Base-by-base conservation (phyloP, 2,888 invertebrate species). In the Napeogenes inachia region DNA sequence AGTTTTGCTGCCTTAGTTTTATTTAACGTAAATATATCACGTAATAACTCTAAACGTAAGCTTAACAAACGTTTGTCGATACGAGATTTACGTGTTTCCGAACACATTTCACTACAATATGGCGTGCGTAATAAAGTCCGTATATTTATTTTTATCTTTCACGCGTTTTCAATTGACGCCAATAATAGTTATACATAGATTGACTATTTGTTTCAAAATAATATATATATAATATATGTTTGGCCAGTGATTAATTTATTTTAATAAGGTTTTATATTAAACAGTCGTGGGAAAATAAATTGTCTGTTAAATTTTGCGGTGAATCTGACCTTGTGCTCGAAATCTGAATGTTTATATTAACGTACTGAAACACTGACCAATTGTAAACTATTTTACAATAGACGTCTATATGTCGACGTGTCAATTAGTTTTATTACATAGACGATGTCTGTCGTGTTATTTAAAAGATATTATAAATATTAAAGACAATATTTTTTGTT, bases 361-460 rank as follows among this genome's bases (percentile, higher is more conserved):
- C 75, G 71, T 74, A 77, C 77, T 70, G 71, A 75, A 80, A 77
- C 78, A 75, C 77, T 73, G 72, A 82, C 81, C 77, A 82, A 81
- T 80, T 75, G 77, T 77, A 74, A 78, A 82, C 82, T 79, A 81
- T 80, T 81, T 81, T 75, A 74, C 76, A 75, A 75, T 76, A 75
- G 71, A 74, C 74, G 73, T 64, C 80, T 80, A 77, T 75, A 71
- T 75, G 78, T 75, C 64, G 68, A 54, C 69, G 69, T 71, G 63
- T 69, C 70, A 68, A 70, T 68, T 73, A 66, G 62, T 63, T 75
- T 69, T 72, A 50, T 50, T 8, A 0, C 8, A 30, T 10, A 3
- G n/a, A 50, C 30, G 10, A 42, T 42, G 8, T 42, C 8, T 3
- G 42, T 3, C 8, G 42, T 10, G 35, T 3, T 35, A 5, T 35